A percentile compares a stretch with the other conserved stretches of the same genome.
These are phyloP conservation scores for Dolichopus griseipennis DNA, from an alignment of 2,888 invertebrate species.

Conservation along the genomic window DNA sequence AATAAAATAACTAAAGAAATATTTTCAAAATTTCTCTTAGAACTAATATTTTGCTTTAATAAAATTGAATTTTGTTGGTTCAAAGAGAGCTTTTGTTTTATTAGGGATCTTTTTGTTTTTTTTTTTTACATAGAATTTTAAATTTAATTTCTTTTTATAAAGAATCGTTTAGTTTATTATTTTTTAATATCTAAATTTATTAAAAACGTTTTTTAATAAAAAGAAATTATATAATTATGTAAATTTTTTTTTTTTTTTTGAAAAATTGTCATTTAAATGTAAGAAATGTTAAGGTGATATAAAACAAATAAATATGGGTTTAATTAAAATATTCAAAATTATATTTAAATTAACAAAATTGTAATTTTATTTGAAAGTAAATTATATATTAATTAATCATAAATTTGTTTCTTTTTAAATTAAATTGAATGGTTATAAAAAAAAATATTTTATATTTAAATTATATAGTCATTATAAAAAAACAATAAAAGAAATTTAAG, in stretches of 20 bases:
- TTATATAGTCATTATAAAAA: background rate
- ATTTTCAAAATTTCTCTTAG: background rate
- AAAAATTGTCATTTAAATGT: background rate
- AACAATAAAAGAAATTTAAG: background rate
- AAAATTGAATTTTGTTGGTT: background rate
- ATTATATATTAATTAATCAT: too few relatives aligned
- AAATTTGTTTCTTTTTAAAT: too few relatives aligned
- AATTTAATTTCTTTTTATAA: background rate
- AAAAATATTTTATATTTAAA: background rate
- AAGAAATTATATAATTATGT: background rate
- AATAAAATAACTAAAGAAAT: background rate
- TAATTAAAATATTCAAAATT: too few relatives aligned
- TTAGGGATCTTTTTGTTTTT: background rate
- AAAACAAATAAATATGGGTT: background rate
- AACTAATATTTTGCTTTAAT: background rate
- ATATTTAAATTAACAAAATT: too few relatives aligned
- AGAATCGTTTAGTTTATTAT: background rate
- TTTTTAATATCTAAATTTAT: background rate
- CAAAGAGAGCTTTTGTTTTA: background rate
- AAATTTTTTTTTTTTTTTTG: background rate
- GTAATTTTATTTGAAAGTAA: too few relatives aligned
- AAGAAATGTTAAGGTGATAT: background rate
- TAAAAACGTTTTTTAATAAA: background rate
- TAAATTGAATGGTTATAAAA: too few relatives aligned
- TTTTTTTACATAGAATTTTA: background rate